Evolutionary conservation across 2,888 invertebrate genomes (phyloP).

Genomic region (Machimus atricapillus): DNA sequence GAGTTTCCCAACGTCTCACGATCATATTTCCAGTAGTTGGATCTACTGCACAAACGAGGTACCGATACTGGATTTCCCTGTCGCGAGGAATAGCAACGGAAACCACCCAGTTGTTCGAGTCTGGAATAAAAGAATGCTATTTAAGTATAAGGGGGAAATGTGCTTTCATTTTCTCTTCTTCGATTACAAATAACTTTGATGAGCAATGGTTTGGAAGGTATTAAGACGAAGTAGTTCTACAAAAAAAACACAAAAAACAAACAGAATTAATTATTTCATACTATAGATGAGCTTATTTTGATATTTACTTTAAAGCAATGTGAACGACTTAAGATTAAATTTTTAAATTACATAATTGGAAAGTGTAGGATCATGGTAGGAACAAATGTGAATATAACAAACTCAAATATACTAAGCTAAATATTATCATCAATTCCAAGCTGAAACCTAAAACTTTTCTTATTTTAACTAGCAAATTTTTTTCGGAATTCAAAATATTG

Average conservation of each 20-base stretch:
- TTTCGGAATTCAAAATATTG: too few species aligned
- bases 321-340: background rate
- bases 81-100: slow-evolving; percentile 72
- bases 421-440: too few species aligned
- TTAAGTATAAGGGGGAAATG: background rate
- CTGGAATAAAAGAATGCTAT: slow-evolving; percentile 48
- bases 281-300: background rate
- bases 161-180: background rate
- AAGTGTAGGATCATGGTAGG: background rate
- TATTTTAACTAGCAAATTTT: too few species aligned
- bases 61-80: slow-evolving; percentile 75
- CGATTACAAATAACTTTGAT: background rate
- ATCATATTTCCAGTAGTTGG: slow-evolving; percentile 66
- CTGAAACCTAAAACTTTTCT: too few species aligned
- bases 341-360: background rate
- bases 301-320: background rate
- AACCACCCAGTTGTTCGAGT: slow-evolving; percentile 69
- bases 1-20: slow-evolving; percentile 83
- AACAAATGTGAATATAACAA: background rate
- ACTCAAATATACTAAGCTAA: too few species aligned
- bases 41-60: slow-evolving; percentile 75
- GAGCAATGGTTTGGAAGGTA: background rate
- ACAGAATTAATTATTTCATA: background rate
- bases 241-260: background rate
- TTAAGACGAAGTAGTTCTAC: background rate